Conservation (phyloP, 2,113 vertebrate species). For the Dissostichus mawsoni region DNA sequence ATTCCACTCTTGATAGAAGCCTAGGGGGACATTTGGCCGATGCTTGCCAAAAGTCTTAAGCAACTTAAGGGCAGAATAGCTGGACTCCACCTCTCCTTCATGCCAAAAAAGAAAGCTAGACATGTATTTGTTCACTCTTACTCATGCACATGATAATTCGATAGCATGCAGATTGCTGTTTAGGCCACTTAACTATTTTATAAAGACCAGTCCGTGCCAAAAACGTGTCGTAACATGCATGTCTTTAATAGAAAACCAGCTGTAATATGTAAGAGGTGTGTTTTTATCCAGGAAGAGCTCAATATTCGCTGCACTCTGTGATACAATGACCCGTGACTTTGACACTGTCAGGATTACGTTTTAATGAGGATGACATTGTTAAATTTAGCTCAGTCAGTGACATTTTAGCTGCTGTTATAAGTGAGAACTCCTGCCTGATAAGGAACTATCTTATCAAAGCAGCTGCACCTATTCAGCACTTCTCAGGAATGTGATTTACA, state of each 20-base stretch:
- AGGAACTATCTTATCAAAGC: constrained; percentile 4
- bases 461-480: not conserved
- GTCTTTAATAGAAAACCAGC: constrained; percentile 13
- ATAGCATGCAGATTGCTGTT: not conserved
- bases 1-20: constrained; percentile 25
- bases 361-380: constrained; percentile 38
- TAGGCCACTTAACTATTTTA: constrained; percentile 32
- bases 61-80: constrained; percentile 34
- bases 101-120: constrained; percentile 14
- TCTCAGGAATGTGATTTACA: constrained; percentile 3
- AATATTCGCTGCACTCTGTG: constrained; percentile 18
- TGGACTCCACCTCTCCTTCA: constrained; percentile 39
- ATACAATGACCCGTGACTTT: constrained; percentile 39
- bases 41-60: constrained; percentile 24
- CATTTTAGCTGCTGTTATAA: constrained; percentile 3
- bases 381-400: constrained; percentile 27
- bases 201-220: not conserved
- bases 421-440: constrained; percentile 26
- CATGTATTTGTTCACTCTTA: not conserved
- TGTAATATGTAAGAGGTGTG: not conserved
- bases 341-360: constrained; percentile 40
- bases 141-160: not conserved
- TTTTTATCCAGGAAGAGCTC: no score
- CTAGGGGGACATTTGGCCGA: constrained; percentile 26
- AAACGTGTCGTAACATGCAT: constrained; percentile 55